A percentile compares a stretch with the other conserved stretches of the same genome.
phyloP scores from a whole-genome alignment of 2,888 invertebrate genomes.

The Phaonia tiefii region DNA sequence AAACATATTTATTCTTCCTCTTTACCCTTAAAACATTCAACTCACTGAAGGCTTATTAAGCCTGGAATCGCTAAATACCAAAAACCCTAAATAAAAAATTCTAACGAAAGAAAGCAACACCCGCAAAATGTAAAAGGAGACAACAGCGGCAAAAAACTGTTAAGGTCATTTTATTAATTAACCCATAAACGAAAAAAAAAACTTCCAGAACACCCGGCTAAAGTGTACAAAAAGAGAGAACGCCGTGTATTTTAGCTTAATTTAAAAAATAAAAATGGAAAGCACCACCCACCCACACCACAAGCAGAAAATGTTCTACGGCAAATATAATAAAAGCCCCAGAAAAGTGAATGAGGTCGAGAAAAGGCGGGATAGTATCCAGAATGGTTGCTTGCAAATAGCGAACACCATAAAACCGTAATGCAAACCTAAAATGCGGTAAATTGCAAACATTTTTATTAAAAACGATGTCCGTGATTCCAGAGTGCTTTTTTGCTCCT shows the following conservation, averaged over 20 bases:
- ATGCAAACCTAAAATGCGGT: constrained; percentile 57
- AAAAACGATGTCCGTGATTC: constrained; percentile 7
- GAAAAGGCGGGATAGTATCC: constrained; percentile 1
- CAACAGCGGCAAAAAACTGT: constrained; percentile 41
- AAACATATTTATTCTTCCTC: constrained; percentile 1
- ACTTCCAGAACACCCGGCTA: constrained; percentile 26
- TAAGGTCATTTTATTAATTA: constrained; percentile 78
- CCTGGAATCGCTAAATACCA: constrained; percentile 15
- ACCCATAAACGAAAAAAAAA: constrained; percentile 71
- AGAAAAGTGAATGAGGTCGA: constrained; percentile 18
- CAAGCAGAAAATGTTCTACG: constrained; percentile 9
- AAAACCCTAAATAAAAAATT: constrained; percentile 21
- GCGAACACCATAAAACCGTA: constrained; percentile 41
- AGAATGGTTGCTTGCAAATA: constrained; percentile 4
- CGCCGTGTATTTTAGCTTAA: constrained; percentile 35
- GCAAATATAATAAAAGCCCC: constrained; percentile 19
- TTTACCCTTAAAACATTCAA: background rate
- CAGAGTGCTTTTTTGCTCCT: background rate
- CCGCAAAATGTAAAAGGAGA: constrained; percentile 18
- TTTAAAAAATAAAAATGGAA: constrained; percentile 40
- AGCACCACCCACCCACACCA: background rate
- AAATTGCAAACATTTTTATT: constrained; percentile 58
- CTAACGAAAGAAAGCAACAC: constrained; percentile 4
- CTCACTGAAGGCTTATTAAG: constrained; percentile 50
- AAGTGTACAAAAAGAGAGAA: constrained; percentile 18